Conservation (phyloP, 53 echinoderm and acorn worm species). For the Henricia sp. region DNA sequence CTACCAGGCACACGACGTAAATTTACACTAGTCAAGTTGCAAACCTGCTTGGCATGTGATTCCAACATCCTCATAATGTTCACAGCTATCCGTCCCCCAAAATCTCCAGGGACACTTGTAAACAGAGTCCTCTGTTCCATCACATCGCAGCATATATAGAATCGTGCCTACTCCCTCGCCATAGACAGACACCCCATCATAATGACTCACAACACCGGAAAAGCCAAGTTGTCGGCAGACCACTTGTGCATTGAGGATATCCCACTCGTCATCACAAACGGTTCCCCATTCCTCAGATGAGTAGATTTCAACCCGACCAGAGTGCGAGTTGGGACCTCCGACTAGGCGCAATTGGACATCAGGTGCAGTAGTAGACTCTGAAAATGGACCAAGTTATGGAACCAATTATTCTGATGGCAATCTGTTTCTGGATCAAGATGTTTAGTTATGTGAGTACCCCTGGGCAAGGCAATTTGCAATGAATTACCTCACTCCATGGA, state of each 20-base stretch:
- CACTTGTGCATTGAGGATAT: slow-evolving; percentile 26
- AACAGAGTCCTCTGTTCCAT: slow-evolving; percentile 38
- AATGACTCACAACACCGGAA: neutral
- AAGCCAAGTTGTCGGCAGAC: slow-evolving; percentile 72
- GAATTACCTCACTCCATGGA: too few species aligned
- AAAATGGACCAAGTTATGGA: too few species aligned
- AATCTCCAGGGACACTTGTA: neutral
- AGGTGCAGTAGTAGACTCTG: too few species aligned
- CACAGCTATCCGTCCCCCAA: slow-evolving; percentile 52
- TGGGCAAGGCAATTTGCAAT: too few species aligned
- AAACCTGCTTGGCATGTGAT: slow-evolving; percentile 40
- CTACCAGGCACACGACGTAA: too few species aligned
- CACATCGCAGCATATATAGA: slow-evolving; percentile 31
- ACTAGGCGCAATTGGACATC: slow-evolving; percentile 46
- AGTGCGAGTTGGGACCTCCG: slow-evolving; percentile 47
- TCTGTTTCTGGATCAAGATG: too few species aligned
- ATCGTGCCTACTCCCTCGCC: slow-evolving; percentile 57
- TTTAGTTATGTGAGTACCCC: too few species aligned
- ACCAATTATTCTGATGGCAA: too few species aligned
- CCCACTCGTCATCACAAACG: slow-evolving; percentile 59
- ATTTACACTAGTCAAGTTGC: neutral
- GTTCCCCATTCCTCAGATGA: slow-evolving; percentile 55
- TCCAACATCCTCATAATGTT: slow-evolving; percentile 63
- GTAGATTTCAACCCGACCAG: slow-evolving; percentile 68
- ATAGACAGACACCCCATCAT: slow-evolving; percentile 12